Conservation (phyloP, 1,140 invertebrate genomes). For the Spodoptera frugiperda region DNA sequence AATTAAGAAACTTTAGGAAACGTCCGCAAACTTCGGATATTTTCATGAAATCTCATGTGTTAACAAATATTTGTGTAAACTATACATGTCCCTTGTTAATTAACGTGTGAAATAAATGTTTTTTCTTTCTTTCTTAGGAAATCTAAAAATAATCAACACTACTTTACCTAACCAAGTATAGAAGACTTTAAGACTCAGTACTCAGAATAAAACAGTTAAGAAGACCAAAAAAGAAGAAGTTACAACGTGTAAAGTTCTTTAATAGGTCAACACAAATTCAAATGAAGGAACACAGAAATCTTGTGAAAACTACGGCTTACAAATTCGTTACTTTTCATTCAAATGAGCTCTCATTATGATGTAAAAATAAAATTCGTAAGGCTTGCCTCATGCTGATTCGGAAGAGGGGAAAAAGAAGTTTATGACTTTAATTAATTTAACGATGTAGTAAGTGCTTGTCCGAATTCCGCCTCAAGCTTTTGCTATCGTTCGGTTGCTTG, state of each 20-base stretch:
- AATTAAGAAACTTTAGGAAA: too few relatives aligned
- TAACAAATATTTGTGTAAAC: too few relatives aligned
- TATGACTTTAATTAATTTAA: slow-evolving; percentile 43
- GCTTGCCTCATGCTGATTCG: slow-evolving; percentile 24
- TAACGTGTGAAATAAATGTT: too few relatives aligned
- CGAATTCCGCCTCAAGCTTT: slow-evolving; percentile 1
- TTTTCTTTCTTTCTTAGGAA: too few relatives aligned
- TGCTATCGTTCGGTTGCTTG: background rate
- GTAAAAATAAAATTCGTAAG: slow-evolving; percentile 48
- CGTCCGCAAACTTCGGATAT: too few relatives aligned
- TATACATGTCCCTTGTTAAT: too few relatives aligned
- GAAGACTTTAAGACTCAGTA: too few relatives aligned
- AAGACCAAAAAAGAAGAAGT: background rate
- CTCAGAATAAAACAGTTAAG: too few relatives aligned
- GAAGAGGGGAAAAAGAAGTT: slow-evolving; percentile 24
- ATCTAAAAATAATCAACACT: background rate
- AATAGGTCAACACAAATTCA: slow-evolving; percentile 40
- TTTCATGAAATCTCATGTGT: too few relatives aligned
- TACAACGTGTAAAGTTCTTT: slow-evolving; percentile 10
- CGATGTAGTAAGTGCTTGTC: slow-evolving; percentile 30
- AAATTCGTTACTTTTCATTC: slow-evolving; percentile 46
- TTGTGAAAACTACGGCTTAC: slow-evolving; percentile 31
- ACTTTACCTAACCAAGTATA: background rate
- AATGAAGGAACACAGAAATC: slow-evolving; percentile 42
- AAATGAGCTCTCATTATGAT: slow-evolving; percentile 46